Percentiles rank a stretch among this genome's conserved stretches.
Conservation (phyloP, 2,888 invertebrate species). For the Cryptus viduatorius region DNA sequence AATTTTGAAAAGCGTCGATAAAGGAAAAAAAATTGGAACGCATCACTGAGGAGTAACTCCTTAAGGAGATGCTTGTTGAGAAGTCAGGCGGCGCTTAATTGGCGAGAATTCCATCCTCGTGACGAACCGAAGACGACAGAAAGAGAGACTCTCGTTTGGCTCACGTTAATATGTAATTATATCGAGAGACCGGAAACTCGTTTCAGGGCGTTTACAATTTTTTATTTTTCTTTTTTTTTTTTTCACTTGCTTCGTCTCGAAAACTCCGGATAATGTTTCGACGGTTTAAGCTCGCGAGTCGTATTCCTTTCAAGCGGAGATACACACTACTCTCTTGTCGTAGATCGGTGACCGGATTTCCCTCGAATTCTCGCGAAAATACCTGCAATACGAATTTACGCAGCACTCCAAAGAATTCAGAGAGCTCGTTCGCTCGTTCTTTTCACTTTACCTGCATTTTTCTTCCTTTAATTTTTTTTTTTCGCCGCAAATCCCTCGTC, state of each 20-base stretch:
- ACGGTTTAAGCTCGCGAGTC: constrained; percentile 6
- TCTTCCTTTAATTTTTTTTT: neutral
- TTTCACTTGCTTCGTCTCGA: constrained; percentile 20
- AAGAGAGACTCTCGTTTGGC: constrained; percentile 34
- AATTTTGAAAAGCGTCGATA: constrained; percentile 54
- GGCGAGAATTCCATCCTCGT: constrained; percentile 61
- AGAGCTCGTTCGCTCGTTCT: neutral
- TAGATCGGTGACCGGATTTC: constrained; percentile 7
- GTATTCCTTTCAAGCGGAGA: constrained; percentile 1
- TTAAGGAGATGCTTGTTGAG: constrained; percentile 42
- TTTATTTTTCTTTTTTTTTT: constrained; percentile 38
- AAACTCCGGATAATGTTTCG: constrained; percentile 40
- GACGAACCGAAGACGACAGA: constrained; percentile 33
- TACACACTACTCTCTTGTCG: neutral
- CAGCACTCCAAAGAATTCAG: constrained; percentile 14
- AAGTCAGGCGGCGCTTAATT: constrained; percentile 61
- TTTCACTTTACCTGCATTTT: neutral
- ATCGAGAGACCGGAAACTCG: constrained; percentile 62
- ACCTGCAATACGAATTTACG: constrained; percentile 13
- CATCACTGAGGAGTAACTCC: constrained; percentile 30
- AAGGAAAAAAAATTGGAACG: constrained; percentile 55
- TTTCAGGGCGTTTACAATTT: constrained; percentile 34
- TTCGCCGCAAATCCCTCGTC: neutral
- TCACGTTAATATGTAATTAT: constrained; percentile 57
- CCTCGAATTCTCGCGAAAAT: constrained; percentile 27